Evolutionary conservation across 2,113 vertebrate genomes (phyloP), one percentile per base, ranked within the genome.

Genomic region (Chauna torquata): DNA sequence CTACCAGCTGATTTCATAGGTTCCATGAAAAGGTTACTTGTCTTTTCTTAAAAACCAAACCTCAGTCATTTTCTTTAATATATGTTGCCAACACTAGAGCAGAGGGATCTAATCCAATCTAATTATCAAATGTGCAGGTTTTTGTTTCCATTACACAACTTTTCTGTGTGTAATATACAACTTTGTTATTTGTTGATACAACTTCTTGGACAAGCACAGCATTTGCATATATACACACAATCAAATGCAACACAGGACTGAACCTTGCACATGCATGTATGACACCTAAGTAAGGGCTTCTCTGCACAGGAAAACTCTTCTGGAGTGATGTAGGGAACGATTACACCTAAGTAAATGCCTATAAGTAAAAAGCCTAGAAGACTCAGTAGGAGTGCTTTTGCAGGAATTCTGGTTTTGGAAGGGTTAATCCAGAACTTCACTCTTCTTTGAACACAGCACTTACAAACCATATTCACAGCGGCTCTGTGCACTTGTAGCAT

Each of bases 131-230:
- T 24, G 20, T 2, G 11, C 27, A 61, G 14, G 7, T 0, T 34
- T 91, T 71, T 54, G n/a, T 58, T 97, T 82, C 94, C 82, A 58
- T 86, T 66, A 65, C 62, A 57, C 34, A 62, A 24, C 25, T 70
- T 72, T 55, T 54, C 55, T 83, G 49, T 16, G 12, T 30, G 75
- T 34, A 84, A 82, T 4, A 50, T 8, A 57, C 68, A 64, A 86
- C 92, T 47, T 82, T 65, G 40, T 68, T 81, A 69, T 64, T 45
- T 86, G 49, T 77, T 74, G 54, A n/a, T 52, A 28, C 47, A 82
- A 47, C 34, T 57, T 65, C 55, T 77, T 57, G 22, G 49, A 64
- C 52, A 38, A 84, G 57, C 44, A 81, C 36, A 32, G 19, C 38
- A 84, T 87, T 54, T 93, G 59, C 50, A 68, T 58, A 57, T 24